Evolutionary conservation across 2,888 invertebrate genomes (phyloP).

Genomic region (Elmis aenea): DNA sequence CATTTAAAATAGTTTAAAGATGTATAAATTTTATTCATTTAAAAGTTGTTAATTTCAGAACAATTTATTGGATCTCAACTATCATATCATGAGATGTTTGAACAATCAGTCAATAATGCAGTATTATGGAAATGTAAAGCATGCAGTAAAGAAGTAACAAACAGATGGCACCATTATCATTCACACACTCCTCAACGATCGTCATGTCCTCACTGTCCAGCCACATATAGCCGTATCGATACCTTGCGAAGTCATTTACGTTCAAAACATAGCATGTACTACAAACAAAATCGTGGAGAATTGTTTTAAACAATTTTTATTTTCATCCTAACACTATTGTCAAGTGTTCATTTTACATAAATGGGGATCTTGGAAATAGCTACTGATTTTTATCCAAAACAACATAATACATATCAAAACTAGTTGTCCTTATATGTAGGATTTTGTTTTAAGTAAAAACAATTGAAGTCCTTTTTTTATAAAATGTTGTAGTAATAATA

Average conservation of each 20-base stretch:
- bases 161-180: slow-evolving; percentile 85
- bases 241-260: slow-evolving; percentile 78
- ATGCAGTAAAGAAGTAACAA: slow-evolving; percentile 81
- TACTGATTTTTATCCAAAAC: too few species aligned
- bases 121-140: slow-evolving; percentile 76
- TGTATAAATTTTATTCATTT: too few species aligned
- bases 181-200: slow-evolving; percentile 76
- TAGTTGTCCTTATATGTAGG: too few species aligned
- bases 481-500: too few species aligned
- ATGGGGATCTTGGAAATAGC: too few species aligned
- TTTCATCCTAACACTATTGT: too few species aligned
- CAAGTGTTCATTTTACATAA: too few species aligned
- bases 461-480: too few species aligned
- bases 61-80: slow-evolving; percentile 41
- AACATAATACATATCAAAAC: too few species aligned
- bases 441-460: too few species aligned
- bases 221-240: slow-evolving; percentile 83
- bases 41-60: too few species aligned
- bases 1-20: too few species aligned
- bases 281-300: slow-evolving; percentile 7
- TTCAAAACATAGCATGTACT: slow-evolving; percentile 56
- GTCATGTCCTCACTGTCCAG: slow-evolving; percentile 78
- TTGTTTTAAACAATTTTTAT: slow-evolving; percentile 9
- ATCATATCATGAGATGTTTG: slow-evolving; percentile 81
- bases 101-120: slow-evolving; percentile 63